Evolutionary conservation across 2,797 vertebrate genomes (phyloP).

Genomic region (Limosa lapponica): DNA sequence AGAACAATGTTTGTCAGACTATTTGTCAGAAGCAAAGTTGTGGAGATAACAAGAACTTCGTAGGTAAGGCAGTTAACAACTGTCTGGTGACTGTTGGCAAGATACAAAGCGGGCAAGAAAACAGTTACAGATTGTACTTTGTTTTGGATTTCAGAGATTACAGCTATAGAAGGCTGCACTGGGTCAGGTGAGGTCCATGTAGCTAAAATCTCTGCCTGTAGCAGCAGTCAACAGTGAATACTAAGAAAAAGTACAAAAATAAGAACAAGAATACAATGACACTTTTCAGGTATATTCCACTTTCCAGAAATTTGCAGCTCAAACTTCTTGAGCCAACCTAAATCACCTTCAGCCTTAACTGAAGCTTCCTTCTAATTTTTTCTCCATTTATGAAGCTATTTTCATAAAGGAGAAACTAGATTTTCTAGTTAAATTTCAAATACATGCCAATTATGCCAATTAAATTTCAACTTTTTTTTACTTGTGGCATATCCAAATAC

Average conservation of each 20-base stretch:
- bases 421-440: neutral
- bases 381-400: neutral
- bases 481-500: neutral
- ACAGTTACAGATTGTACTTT: neutral
- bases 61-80: neutral
- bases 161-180: neutral
- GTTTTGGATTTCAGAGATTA: neutral
- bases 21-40: neutral
- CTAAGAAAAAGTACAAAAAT: neutral
- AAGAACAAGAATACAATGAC: neutral
- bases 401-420: neutral
- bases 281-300: neutral
- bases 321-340: neutral
- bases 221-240: neutral
- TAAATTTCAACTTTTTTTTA: neutral
- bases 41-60: accelerated
- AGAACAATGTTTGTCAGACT: neutral
- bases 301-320: neutral
- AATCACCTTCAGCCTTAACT: neutral
- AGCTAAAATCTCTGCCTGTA: neutral
- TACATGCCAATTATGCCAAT: neutral
- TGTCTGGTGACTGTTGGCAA: neutral
- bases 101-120: neutral
- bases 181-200: neutral
- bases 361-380: neutral